Evolutionary conservation across 1,140 invertebrate species (phyloP).

Genomic region (Calliphora vicina): DNA sequence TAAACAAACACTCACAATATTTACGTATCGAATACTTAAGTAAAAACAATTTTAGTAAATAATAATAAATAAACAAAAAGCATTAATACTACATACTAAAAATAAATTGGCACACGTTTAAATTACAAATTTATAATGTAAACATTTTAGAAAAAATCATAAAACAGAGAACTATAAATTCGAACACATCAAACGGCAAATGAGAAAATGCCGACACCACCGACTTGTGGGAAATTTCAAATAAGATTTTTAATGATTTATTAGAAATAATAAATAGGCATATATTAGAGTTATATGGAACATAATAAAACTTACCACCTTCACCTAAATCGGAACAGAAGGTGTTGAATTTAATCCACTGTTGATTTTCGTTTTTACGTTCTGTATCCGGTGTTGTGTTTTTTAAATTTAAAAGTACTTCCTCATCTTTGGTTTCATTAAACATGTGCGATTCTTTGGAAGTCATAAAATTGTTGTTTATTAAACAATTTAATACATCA

Average conservation of each 20-base stretch:
- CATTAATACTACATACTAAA: not conserved
- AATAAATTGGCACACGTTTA: slow-evolving; percentile 5
- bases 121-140: slow-evolving; percentile 2
- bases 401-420: not conserved
- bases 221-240: not conserved
- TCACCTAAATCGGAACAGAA: not conserved
- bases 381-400: not conserved
- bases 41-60: not conserved
- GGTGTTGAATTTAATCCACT: not conserved
- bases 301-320: not conserved
- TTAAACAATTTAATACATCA: not conserved
- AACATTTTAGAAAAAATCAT: not conserved
- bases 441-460: not conserved
- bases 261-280: no score
- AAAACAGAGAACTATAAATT: not conserved
- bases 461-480: not conserved
- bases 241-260: not conserved
- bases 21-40: not conserved
- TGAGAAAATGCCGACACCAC: not conserved
- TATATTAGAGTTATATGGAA: not conserved
- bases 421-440: not conserved
- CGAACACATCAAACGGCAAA: not conserved
- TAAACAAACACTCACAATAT: not conserved
- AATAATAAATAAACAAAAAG: not conserved
- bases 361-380: not conserved